Evolutionary conservation across 2,113 vertebrate species (phyloP).

Genomic region (Gavia stellata): DNA sequence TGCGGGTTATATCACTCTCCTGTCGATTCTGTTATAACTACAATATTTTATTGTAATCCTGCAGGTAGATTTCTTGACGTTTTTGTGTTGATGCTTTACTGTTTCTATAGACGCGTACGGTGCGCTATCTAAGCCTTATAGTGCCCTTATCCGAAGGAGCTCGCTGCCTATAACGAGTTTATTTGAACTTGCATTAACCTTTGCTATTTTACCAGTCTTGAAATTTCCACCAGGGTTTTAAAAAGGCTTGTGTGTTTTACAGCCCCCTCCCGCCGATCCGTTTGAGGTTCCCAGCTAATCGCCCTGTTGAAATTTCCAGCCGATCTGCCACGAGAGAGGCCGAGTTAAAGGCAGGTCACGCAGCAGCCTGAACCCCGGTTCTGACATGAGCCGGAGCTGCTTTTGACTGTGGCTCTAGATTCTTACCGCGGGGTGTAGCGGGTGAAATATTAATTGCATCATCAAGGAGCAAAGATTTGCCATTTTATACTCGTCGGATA

Average conservation of each 20-base stretch:
- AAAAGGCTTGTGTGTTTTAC: neutral
- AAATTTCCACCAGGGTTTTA: neutral
- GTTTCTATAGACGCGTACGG: accelerated
- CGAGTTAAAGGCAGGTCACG: neutral
- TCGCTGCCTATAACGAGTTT: neutral
- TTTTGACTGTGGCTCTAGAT: neutral
- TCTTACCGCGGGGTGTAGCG: neutral
- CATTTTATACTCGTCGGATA: accelerated
- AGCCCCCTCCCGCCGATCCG: neutral
- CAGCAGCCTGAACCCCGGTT: neutral
- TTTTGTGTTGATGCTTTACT: neutral
- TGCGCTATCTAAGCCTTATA: accelerated
- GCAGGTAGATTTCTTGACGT: neutral
- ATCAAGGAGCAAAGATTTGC: neutral
- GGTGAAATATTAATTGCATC: neutral
- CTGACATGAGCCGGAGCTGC: neutral
- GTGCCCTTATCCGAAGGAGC: neutral
- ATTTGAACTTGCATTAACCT: neutral
- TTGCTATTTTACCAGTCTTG: neutral
- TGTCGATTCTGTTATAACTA: neutral
- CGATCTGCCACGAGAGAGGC: neutral
- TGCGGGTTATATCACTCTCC: neutral
- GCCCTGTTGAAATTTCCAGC: neutral
- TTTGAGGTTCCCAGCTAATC: neutral
- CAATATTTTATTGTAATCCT: neutral